These are phyloP conservation scores for Parapsyche elsis DNA, from an alignment of 1,140 invertebrate species.

Conservation along the genomic window DNA sequence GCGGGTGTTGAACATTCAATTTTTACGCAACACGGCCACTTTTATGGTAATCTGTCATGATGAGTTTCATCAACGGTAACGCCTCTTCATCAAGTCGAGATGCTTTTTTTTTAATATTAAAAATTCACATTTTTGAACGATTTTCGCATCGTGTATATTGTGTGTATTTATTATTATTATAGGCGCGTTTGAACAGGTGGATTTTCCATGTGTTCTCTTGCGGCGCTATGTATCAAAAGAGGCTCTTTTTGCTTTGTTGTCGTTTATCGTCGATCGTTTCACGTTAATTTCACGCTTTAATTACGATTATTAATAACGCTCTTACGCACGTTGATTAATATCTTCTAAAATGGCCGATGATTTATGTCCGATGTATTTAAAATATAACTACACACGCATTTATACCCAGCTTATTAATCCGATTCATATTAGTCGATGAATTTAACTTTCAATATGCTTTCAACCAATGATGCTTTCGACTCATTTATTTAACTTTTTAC, in stretches of 20 bases:
- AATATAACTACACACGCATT: neutral
- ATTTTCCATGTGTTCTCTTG: no score
- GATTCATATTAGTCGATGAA: no score
- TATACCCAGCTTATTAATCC: no score
- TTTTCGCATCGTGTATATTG: neutral
- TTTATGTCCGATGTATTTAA: conserved; percentile 9
- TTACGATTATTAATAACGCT: conserved; percentile 31
- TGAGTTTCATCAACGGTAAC: conserved; percentile 29
- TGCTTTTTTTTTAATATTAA: no score
- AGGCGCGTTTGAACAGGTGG: neutral
- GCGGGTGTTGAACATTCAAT: neutral
- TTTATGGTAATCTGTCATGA: conserved; percentile 44
- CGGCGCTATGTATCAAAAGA: no score
- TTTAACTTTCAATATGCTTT: no score
- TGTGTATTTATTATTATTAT: neutral
- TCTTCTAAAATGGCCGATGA: conserved; percentile 27
- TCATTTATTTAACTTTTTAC: no score
- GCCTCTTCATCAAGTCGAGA: conserved; percentile 20
- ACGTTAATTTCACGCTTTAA: conserved; percentile 31
- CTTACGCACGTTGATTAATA: conserved; percentile 33
- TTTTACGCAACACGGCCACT: conserved; percentile 34
- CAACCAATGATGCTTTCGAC: no score
- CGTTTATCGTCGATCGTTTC: neutral
- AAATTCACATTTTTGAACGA: neutral
- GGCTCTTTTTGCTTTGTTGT: conserved; percentile 1